Evolutionary conservation across 2,797 vertebrate genomes (phyloP), one percentile per base, ranked within the genome.

Genomic region (Florisuga fusca): DNA sequence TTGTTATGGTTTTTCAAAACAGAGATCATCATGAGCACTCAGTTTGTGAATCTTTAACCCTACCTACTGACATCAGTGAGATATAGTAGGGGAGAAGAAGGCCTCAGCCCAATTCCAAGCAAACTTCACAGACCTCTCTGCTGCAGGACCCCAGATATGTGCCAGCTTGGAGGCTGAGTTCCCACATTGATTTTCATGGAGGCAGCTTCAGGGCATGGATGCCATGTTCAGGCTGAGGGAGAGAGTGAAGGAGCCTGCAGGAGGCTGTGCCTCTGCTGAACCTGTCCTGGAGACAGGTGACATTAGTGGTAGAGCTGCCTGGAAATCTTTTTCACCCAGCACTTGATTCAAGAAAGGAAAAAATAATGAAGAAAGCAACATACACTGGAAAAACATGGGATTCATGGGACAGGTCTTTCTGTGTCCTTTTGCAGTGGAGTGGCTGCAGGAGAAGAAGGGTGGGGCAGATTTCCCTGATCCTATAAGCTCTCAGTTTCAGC

Each of bases 311-410:
- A 89, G 43, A 75, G 19, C 66, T 55, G 20, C 7, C 51, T 76
- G 19, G 7, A 6, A 36, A 17, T 14, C 41, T 41, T 45, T 59
- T 62, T 31, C 3, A 2, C 33, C 45, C 55, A 41, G 22, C 25
- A 73, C 31, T 12, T 29, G 23, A 1, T 38, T 78, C 14, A 33
- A 58, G 34, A 78, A 45, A 29, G 51, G 68, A 45, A 46, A 54
- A 8, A 81, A 15, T 36, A 45, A 15, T 3, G 6, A 41, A 74
- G 53, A 58, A 79, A 62, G 34, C 38, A 45, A n/a, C 0, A 0
- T 36, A 12, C 0, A 1, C 51, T 91, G 48, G 55, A 87, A 73
- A 75, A 41, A 7, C 20, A 13, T 23, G 23, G 67, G 15, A 34
- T 79, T 78, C 22, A 14, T 0, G 0, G 38, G 9, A 25, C 3